These are phyloP conservation scores for Eupithecia exiguata DNA, from an alignment of 2,888 invertebrate species.

Conservation along the genomic window DNA sequence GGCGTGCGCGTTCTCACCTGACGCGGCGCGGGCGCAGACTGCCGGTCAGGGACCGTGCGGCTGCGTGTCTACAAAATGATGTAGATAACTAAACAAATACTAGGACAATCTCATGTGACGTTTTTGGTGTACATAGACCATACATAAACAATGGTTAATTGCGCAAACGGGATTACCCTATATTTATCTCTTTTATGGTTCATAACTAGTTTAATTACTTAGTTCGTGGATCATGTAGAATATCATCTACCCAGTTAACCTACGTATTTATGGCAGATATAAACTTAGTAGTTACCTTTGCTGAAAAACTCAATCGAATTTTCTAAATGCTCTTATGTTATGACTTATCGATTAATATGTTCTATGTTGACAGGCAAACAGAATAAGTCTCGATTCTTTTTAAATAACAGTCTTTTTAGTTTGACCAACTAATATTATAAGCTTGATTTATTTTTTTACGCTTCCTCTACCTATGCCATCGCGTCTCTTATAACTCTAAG, in stretches of 20 bases:
- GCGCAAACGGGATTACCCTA: background rate
- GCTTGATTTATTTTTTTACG: no score
- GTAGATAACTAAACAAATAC: background rate
- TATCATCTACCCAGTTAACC: background rate
- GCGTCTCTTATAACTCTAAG: no score
- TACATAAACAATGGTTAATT: background rate
- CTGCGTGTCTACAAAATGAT: slow-evolving; percentile 13
- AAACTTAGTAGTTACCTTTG: background rate
- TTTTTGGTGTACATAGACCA: background rate
- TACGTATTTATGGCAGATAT: background rate
- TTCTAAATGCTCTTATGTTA: background rate
- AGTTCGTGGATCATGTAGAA: background rate
- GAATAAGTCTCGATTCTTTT: no score
- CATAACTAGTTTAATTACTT: background rate
- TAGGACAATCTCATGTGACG: background rate
- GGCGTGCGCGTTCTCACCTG: slow-evolving; percentile 43
- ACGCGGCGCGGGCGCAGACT: slow-evolving; percentile 46
- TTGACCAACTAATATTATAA: no score
- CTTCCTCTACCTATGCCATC: no score
- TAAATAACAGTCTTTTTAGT: no score
- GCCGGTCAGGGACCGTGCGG: slow-evolving; percentile 69
- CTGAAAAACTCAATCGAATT: background rate
- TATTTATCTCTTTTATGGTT: background rate
- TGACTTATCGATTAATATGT: no score
- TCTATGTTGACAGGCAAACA: no score